These are phyloP conservation scores for Molossus molossus DNA, from an alignment of 2,797 vertebrate genomes.

Conservation along the genomic window DNA sequence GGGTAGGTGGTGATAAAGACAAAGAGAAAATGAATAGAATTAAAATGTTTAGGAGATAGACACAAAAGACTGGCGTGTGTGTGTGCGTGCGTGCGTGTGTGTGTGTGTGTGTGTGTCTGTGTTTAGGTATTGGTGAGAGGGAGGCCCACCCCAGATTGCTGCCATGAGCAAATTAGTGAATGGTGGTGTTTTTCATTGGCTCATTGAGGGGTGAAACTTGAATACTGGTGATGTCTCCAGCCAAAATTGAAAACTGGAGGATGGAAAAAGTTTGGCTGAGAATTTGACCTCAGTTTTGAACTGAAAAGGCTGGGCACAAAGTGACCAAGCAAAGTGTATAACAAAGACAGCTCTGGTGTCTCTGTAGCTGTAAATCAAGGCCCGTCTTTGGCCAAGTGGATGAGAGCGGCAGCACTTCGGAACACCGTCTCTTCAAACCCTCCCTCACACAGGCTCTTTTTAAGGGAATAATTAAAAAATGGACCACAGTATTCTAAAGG, in stretches of 20 bases:
- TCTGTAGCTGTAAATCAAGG: neutral
- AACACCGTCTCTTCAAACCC: constrained; percentile 15
- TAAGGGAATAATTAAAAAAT: constrained; percentile 33
- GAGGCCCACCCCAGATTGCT: neutral
- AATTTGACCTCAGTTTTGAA: constrained; percentile 17
- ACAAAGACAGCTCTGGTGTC: neutral
- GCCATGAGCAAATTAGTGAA: neutral
- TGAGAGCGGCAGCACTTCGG: neutral
- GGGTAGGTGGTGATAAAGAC: neutral
- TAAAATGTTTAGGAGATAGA: neutral
- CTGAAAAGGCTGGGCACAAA: constrained; percentile 48
- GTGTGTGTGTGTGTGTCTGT: no score
- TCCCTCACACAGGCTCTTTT: neutral
- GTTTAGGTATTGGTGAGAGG: neutral
- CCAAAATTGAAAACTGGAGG: constrained; percentile 21
- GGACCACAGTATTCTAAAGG: neutral
- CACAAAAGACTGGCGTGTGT: neutral
- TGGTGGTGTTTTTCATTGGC: neutral
- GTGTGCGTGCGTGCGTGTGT: no score
- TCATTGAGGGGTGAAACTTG: neutral
- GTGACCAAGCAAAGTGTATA: neutral
- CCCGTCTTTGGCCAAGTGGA: neutral
- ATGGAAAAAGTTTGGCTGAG: neutral
- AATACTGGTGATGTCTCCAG: neutral
- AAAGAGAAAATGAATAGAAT: constrained; percentile 27